phyloP scores from a whole-genome alignment of 2,113 vertebrate species.

The Hydrochoerus hydrochaeris region DNA sequence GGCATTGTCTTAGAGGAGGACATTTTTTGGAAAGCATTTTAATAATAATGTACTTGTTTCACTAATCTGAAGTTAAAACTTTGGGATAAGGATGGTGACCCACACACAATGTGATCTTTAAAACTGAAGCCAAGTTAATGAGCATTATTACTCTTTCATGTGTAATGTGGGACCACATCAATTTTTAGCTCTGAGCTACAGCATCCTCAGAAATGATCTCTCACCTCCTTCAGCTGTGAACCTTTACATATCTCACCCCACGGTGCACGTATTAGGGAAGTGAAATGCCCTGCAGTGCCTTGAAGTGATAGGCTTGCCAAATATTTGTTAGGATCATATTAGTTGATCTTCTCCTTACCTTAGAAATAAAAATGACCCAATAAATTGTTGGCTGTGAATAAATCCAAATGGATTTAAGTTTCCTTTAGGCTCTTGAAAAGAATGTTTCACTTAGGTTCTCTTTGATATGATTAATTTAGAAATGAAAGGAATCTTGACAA shows the following conservation, averaged over 20 bases:
- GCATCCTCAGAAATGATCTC: neutral
- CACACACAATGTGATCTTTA: neutral
- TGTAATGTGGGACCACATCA: neutral
- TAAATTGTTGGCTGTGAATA: neutral
- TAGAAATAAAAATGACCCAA: neutral
- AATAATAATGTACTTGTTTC: neutral
- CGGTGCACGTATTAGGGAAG: too few relatives aligned
- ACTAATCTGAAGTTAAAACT: neutral
- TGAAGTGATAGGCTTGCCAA: neutral
- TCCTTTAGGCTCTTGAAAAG: conserved; percentile 18
- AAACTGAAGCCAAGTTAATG: neutral
- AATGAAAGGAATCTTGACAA: neutral
- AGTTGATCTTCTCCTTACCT: neutral
- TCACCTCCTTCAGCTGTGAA: neutral
- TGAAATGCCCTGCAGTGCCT: neutral
- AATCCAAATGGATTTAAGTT: neutral
- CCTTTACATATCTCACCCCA: neutral
- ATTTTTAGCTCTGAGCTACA: neutral
- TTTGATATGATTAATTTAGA: neutral
- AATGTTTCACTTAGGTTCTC: neutral
- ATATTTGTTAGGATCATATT: neutral
- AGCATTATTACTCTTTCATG: neutral
- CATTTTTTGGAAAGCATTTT: neutral
- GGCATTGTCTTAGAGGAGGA: neutral
- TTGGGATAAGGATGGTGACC: neutral